Evolutionary conservation across 2,113 vertebrate species (phyloP).

Genomic region (Peromyscus leucopus): DNA sequence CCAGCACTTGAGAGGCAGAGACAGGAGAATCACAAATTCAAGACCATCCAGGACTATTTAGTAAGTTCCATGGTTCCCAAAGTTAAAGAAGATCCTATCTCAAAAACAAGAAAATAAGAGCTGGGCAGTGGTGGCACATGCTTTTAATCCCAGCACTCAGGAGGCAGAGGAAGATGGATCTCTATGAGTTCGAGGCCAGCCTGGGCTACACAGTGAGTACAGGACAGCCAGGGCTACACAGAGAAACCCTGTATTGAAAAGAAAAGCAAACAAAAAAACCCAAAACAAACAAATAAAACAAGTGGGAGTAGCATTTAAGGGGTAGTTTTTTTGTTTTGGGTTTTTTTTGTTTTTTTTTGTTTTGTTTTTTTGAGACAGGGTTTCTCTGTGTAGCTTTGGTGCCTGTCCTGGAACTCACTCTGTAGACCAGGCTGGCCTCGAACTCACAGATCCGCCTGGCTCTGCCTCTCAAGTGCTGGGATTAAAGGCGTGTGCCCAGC

Average conservation of each 20-base stretch:
- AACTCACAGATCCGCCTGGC: background rate
- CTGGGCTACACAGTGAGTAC: background rate
- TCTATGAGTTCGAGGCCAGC: background rate
- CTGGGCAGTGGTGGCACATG: background rate
- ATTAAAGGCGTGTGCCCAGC: background rate
- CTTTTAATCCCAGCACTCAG: background rate
- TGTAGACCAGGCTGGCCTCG: background rate
- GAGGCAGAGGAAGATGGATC: background rate
- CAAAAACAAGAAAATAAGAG: background rate
- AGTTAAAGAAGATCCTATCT: background rate
- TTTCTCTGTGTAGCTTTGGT: background rate
- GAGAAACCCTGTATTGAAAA: background rate
- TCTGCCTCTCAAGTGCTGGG: background rate
- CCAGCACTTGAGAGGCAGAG: background rate
- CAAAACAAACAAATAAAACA: background rate
- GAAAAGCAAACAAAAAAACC: background rate
- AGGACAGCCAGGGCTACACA: background rate
- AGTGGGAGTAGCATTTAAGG: background rate
- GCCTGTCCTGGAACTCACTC: background rate
- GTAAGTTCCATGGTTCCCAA: background rate
- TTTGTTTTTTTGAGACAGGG: background rate
- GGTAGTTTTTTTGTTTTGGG: background rate
- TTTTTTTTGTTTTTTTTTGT: background rate
- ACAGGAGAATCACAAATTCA: background rate
- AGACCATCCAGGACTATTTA: background rate